Base-by-base conservation (phyloP, 2,888 invertebrate genomes). In the Dendrolimus houi region DNA sequence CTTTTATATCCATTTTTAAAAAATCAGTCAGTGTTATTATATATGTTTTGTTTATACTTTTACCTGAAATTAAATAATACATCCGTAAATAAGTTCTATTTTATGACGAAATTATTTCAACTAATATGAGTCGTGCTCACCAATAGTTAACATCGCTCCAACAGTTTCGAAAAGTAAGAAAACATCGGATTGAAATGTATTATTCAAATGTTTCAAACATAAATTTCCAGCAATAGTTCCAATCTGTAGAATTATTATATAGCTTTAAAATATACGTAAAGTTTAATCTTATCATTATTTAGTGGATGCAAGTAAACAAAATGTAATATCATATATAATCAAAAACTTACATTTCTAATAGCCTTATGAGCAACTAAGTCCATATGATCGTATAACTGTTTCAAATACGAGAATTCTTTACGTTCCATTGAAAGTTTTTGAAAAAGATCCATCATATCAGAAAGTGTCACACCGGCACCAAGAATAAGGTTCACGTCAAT, bases 131-230 rank as follows among this genome's bases (percentile, higher is more conserved):
- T n/a, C n/a, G n/a, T n/a, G n/a, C 47, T 47, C 76, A 88, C 89
- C 87, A 14, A 89, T 72, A 17, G 85, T 84, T 9, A 89, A 63
- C 80, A 86, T 82, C 8, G 75, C 87, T 41, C 87, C 86, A 55
- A 88, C 80, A 29, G 85, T 84, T 75, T 94, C 94, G 56, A 95
- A 85, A 12, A 95, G 87, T 52, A 95, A 69, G 74, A 94, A 95
- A 29, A 96, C 75, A 79, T 96, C 96, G 0, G 96, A 96, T 13
- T 93, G 94, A 77, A 96, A 96, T 59, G 95, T 94, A 29, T 85
- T 91, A 70, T 95, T 92, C 9, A 82, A 71, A 74, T 95, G 91
- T 79, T 96, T 96, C 65, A 95, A 59, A 58, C 68, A 84, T 52
- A 91, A 70, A 67, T 96, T 96, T 9, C 96, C 96, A 60, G 94